These are phyloP conservation scores for Ichneumon xanthorius DNA, from an alignment of 2,888 invertebrate genomes.

Conservation along the genomic window DNA sequence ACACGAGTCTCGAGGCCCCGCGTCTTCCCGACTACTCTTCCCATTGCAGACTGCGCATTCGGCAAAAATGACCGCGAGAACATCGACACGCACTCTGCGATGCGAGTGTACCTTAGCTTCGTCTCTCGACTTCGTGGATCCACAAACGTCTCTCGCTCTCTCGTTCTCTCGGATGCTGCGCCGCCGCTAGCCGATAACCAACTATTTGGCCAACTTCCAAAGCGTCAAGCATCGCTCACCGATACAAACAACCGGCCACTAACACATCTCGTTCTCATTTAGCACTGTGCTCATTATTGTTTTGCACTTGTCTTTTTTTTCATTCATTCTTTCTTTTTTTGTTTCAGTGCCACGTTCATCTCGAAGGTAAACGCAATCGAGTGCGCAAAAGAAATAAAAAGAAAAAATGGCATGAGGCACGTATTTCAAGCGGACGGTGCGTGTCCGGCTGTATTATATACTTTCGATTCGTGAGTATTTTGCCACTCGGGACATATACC, in stretches of 20 bases:
- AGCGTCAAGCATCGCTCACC: slow-evolving; percentile 55
- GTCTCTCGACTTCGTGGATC: slow-evolving; percentile 1
- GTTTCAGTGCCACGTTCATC: not conserved
- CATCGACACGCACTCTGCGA: not conserved
- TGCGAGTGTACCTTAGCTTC: not conserved
- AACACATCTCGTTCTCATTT: slow-evolving; percentile 31
- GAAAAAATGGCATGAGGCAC: not conserved
- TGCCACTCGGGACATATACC: not conserved
- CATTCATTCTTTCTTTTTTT: not conserved
- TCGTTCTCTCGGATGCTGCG: slow-evolving; percentile 15
- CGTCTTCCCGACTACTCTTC: slow-evolving; percentile 10
- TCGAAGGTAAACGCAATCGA: not conserved
- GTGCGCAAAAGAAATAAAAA: not conserved
- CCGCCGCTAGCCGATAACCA: slow-evolving; percentile 58
- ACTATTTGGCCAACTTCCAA: slow-evolving; percentile 63
- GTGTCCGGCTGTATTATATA: not conserved
- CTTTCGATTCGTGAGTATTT: not conserved
- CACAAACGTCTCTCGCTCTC: slow-evolving; percentile 12
- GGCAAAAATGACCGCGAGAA: slow-evolving; percentile 7
- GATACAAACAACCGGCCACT: slow-evolving; percentile 34
- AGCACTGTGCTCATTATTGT: slow-evolving; percentile 20
- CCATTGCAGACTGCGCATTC: not conserved
- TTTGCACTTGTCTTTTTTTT: not conserved
- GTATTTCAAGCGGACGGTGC: not conserved
- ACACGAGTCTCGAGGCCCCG: slow-evolving; percentile 15